Base-by-base conservation (phyloP, 2,888 invertebrate genomes). In the Nomada goodeniana region DNA sequence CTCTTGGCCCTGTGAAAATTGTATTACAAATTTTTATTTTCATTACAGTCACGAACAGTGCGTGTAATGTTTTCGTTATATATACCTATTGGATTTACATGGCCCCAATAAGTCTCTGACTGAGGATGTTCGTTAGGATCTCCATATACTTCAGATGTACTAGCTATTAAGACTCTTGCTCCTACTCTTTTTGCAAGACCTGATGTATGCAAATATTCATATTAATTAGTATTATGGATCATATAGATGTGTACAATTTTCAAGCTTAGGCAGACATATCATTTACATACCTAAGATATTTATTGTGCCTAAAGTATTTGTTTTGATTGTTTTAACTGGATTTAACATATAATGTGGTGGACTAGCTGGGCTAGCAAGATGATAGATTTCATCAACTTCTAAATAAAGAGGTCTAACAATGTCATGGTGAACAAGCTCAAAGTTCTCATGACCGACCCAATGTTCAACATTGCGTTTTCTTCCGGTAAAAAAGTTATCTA, bases 261-360 rank as follows among this genome's bases (percentile, higher is more conserved):
- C 3, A 11, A 0, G 9, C 52, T 15, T 15, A 53, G 15, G 11
- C 26, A 29, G 1, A 10, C 26, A 29, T 13, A 67, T 10, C 11
- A 3, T 57, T 67, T 57, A 91, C 94, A 89, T 93, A 97, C 98
- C 98, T 90, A 98, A 95, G 95, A 98, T 97, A 94, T 98, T 98
- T 81, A 98, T 98, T 44, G 98, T 98, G 71, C 98, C 99, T 92
- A 99, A 95, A 1, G 99, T 99, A 94, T 99, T 99, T 0, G 99
- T 99, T 94, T 99, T 99, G 87, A 99, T 98, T 20, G 99, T 99
- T 94, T 99, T 99, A 3, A 99, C 99, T 47, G 99, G 99, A 95
- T 99, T 99, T 92, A 98, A 97, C 99, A 99, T 99, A 93, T 99
- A 99, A 95, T 99, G 99, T 0, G 99, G 99, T 29, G 99, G 99